phyloP scores from a whole-genome alignment of 2,797 vertebrate genomes.

The Carduelis carduelis region DNA sequence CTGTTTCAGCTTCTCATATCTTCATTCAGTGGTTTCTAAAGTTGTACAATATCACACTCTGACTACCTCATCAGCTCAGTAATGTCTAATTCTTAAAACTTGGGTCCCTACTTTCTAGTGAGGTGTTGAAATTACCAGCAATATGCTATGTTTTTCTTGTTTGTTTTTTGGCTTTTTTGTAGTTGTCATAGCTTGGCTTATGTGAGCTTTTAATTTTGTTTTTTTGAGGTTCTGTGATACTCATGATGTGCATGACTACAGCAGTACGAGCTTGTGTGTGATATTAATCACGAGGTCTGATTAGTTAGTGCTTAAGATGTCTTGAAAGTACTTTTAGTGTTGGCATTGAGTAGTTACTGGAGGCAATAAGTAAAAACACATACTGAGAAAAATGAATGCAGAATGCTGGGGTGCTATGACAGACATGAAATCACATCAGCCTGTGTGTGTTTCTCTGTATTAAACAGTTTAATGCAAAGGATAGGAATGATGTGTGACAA shows the following conservation, averaged over 20 bases:
- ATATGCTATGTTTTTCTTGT: background rate
- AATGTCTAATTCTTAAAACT: background rate
- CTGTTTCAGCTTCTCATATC: background rate
- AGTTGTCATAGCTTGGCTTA: background rate
- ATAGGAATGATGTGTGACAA: background rate
- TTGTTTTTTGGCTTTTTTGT: background rate
- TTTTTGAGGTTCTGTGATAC: background rate
- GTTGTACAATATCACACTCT: background rate
- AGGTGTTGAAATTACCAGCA: background rate
- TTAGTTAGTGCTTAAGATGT: background rate
- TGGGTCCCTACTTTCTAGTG: background rate
- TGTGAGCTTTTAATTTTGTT: background rate
- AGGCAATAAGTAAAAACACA: background rate
- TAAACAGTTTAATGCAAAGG: background rate
- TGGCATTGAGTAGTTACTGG: background rate
- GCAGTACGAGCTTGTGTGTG: background rate
- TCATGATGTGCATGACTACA: background rate
- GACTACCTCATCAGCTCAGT: background rate
- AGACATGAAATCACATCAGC: background rate
- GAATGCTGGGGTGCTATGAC: background rate
- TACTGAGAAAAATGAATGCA: background rate
- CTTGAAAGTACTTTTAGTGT: background rate
- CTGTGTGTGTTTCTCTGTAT: background rate
- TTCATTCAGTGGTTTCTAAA: background rate
- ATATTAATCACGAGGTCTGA: background rate